Evolutionary conservation across 2,113 vertebrate genomes (phyloP).

Genomic region (Gymnocephalus cernua): DNA sequence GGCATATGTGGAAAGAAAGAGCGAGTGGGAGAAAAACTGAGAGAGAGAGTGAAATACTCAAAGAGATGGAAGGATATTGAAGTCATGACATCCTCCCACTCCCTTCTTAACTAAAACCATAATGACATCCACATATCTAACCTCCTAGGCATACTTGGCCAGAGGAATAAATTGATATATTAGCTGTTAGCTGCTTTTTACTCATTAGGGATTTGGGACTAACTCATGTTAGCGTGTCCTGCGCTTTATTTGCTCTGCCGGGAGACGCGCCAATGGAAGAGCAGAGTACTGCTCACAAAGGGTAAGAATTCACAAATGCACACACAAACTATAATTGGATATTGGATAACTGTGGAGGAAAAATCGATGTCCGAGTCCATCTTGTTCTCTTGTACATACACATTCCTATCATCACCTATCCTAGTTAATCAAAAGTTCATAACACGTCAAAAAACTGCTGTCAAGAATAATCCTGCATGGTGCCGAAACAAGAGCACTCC

Average conservation of each 20-base stretch:
- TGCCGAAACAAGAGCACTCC: background rate
- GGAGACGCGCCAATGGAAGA: background rate
- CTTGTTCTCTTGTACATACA: background rate
- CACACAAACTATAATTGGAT: slow-evolving; percentile 1
- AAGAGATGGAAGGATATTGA: slow-evolving; percentile 9
- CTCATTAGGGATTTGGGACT: slow-evolving; percentile 22
- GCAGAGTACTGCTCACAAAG: slow-evolving; percentile 4
- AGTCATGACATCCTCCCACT: slow-evolving; percentile 33
- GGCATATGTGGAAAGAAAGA: background rate
- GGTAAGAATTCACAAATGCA: slow-evolving; percentile 1
- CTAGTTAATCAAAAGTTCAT: background rate
- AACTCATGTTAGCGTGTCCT: slow-evolving; percentile 17
- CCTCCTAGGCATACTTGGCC: slow-evolving; percentile 5
- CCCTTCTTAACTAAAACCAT: slow-evolving; percentile 38
- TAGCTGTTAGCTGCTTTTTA: slow-evolving; percentile 30
- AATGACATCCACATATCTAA: background rate
- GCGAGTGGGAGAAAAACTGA: background rate
- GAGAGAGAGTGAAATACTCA: slow-evolving; percentile 17
- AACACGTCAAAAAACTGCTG: background rate
- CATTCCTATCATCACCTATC: background rate
- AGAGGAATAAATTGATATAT: slow-evolving; percentile 27
- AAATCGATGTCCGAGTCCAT: background rate
- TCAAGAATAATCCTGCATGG: background rate
- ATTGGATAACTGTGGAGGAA: background rate
- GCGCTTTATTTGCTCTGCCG: slow-evolving; percentile 22